A percentile compares a stretch with the other conserved stretches of the same genome.
Evolutionary conservation across 2,113 vertebrate species (phyloP).

Genomic region (Sisor rabdophorus): DNA sequence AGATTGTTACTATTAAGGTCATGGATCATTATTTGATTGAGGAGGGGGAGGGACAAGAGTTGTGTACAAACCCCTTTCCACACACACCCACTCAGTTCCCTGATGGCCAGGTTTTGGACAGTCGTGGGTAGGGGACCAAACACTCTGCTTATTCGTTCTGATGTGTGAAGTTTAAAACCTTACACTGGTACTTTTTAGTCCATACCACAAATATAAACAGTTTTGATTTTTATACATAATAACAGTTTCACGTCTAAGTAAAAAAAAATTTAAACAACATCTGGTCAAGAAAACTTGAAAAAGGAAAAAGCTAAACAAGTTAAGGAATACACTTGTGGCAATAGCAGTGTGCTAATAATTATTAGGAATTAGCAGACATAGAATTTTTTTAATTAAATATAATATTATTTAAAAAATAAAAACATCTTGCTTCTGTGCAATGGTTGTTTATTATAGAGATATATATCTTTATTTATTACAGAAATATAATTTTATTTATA

Average conservation of each 20-base stretch:
- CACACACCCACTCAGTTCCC: slow-evolving; percentile 42
- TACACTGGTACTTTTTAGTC: not conserved
- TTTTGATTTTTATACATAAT: not conserved
- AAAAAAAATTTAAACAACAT: not conserved
- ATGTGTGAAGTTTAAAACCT: not conserved
- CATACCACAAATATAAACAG: not conserved
- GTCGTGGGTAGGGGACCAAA: slow-evolving; percentile 8
- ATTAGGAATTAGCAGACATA: not conserved
- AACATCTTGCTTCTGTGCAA: not conserved
- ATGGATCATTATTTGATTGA: slow-evolving; percentile 52
- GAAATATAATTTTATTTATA: too few relatives aligned
- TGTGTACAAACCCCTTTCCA: slow-evolving; percentile 20
- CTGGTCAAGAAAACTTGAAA: not conserved
- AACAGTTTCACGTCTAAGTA: not conserved
- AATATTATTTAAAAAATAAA: not conserved
- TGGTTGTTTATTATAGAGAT: not conserved
- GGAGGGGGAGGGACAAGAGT: slow-evolving; percentile 10
- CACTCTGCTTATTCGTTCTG: not conserved
- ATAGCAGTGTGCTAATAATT: not conserved
- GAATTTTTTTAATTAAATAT: not conserved
- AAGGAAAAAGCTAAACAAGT: not conserved
- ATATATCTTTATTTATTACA: not conserved
- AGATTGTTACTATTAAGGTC: slow-evolving; percentile 41
- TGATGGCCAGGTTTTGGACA: slow-evolving; percentile 8
- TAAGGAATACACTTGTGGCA: not conserved